Conservation (phyloP, 2,888 invertebrate species). For the Dichetophora obliterata region DNA sequence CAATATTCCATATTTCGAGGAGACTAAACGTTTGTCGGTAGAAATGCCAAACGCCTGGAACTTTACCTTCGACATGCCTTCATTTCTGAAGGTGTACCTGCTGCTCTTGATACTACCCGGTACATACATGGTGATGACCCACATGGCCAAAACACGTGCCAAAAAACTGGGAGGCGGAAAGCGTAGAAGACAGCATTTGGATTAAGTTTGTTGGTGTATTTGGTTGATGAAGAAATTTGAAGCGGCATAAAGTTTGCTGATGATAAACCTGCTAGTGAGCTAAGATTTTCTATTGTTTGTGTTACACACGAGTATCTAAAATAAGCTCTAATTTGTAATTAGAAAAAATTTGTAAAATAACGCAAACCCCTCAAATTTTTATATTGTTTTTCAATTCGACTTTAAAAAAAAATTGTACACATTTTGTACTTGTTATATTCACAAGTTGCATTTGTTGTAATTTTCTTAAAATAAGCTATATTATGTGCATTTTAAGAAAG, state of each 20-base stretch:
- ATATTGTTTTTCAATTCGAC: not conserved
- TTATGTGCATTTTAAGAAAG: not conserved
- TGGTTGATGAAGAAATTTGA: not conserved
- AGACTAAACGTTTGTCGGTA: constrained; percentile 81
- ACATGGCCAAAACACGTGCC: constrained; percentile 84
- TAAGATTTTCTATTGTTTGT: not conserved
- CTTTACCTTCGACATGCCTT: constrained; percentile 87
- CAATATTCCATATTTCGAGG: constrained; percentile 91
- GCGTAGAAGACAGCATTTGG: constrained; percentile 42
- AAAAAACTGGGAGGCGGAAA: constrained; percentile 74
- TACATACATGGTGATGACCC: constrained; percentile 82
- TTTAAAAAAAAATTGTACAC: not conserved
- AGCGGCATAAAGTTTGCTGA: too few species aligned
- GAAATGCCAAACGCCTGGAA: constrained; percentile 88
- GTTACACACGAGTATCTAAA: not conserved
- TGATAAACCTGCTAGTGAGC: not conserved
- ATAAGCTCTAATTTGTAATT: not conserved
- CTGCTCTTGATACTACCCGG: constrained; percentile 82
- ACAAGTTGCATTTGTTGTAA: not conserved
- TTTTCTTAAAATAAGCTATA: not conserved
- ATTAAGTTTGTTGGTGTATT: not conserved
- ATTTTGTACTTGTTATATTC: not conserved
- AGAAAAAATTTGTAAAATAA: not conserved
- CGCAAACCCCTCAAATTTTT: not conserved
- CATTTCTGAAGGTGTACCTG: constrained; percentile 82